Base-by-base conservation (phyloP, 2,888 invertebrate species). In the Scaptomyza cyrtandrae region DNA sequence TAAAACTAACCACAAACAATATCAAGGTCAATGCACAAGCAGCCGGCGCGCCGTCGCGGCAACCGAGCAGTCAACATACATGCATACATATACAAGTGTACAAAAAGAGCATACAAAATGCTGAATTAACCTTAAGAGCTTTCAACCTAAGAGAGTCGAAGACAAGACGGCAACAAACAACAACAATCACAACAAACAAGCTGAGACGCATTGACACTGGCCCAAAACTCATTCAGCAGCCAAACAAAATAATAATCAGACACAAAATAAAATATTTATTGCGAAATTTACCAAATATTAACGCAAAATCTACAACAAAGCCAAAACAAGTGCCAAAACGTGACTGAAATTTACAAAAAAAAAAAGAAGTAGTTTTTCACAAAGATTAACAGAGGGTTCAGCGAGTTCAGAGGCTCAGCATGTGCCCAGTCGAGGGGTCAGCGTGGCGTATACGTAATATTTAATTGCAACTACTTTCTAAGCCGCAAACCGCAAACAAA, bases 91-190 rank as follows among this genome's bases (percentile, higher is more conserved):
- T 48, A 70, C 49, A 61, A 14, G 10, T 33, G 3, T 48, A 70
- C 49, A 61, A 14, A 65, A 80, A 86, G 83, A 88, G 86, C 71
- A 75, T 83, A 86, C 72, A 83, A 84, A 86, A 73, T 66, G 72
- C 78, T 80, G 75, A 78, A 86, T 78, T 86, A 86, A 84, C 81
- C 88, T 86, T 85, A 85, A 85, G 78, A 85, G 87, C 57, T 50
- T 44, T 60, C 45, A 56, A 65, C 43, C 61, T 41, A 80, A 78
- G 80, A 84, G 76, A 64, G 75, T 27, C 61, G 45, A 59, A 60
- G 50, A 31, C 19, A 65, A n/a, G 16, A 9, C 60, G 46, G 43
- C 19, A 66, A 50, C 52, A 64, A 33, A 31, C 39, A 52, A 14
- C n/a, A n/a, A 52, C 19, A 19, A 19, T 19, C 19, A 54, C 46